A percentile compares a stretch with the other conserved stretches of the same genome.
These are phyloP conservation scores for Trichonephila clavipes DNA, from an alignment of 1,140 invertebrate species.

Conservation along the genomic window DNA sequence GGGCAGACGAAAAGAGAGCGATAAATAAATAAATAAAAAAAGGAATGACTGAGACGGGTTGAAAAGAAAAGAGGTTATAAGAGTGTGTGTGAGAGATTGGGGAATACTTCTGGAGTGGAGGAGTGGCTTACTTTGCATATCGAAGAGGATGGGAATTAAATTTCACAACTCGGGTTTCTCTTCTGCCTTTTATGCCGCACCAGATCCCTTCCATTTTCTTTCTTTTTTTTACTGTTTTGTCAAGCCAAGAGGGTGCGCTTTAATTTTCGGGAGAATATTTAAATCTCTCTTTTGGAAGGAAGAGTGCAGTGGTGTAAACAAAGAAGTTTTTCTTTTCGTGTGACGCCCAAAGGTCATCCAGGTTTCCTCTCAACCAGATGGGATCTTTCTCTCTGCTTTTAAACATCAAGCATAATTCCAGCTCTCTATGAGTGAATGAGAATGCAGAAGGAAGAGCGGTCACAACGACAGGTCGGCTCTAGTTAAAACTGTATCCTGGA, in stretches of 20 bases:
- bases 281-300: slow-evolving; percentile 34
- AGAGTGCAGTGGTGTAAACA: slow-evolving; percentile 26
- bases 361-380: slow-evolving; percentile 67
- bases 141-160: slow-evolving; percentile 75
- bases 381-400: slow-evolving; percentile 45
- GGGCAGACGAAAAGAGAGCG: neutral
- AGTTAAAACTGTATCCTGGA: too few relatives aligned
- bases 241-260: slow-evolving; percentile 53
- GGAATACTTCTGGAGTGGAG: slow-evolving; percentile 37
- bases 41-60: neutral
- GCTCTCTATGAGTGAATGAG: neutral
- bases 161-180: slow-evolving; percentile 71
- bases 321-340: slow-evolving; percentile 37
- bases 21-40: slow-evolving; percentile 20
- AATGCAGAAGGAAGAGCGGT: neutral
- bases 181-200: slow-evolving; percentile 9
- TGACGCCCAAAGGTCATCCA: slow-evolving; percentile 61
- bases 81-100: slow-evolving; percentile 23
- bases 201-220: neutral
- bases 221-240: slow-evolving; percentile 45
- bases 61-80: slow-evolving; percentile 40
- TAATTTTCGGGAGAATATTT: slow-evolving; percentile 68
- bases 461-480: too few relatives aligned
- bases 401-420: slow-evolving; percentile 1
- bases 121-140: slow-evolving; percentile 75